Percentiles rank a stretch among this genome's conserved stretches.
These are phyloP conservation scores for Brachionus rotundiformis DNA, from an alignment of 1,140 invertebrate species.

Conservation along the genomic window DNA sequence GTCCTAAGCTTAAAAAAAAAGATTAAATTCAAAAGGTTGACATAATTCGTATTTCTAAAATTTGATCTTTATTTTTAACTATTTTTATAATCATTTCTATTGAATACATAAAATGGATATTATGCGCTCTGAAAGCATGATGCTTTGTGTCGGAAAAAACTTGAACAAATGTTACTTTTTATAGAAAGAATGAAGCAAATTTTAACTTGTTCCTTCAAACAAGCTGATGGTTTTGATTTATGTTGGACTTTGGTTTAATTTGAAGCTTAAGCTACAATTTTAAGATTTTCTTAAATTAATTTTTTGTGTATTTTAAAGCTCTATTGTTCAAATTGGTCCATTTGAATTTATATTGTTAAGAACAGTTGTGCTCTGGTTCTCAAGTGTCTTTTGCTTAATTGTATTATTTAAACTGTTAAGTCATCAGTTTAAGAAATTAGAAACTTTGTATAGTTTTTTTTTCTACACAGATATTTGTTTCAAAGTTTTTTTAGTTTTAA, in stretches of 20 bases:
- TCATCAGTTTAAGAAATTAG: no score
- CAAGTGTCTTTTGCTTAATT: neutral
- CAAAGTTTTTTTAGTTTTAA: no score
- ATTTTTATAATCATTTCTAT: neutral
- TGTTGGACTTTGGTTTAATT: neutral
- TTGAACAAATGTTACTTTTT: neutral
- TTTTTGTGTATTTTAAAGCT: neutral
- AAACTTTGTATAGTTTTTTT: no score
- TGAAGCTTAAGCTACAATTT: neutral
- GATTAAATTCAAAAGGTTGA: neutral
- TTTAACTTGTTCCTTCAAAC: neutral
- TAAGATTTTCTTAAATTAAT: neutral
- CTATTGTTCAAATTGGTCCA: neutral
- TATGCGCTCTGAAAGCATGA: neutral
- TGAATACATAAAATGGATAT: neutral
- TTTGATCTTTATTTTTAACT: neutral
- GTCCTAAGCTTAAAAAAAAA: constrained; percentile 1
- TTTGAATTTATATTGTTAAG: neutral
- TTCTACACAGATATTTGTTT: no score
- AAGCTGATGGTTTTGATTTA: no score
- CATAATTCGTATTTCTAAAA: neutral
- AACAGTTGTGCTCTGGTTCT: neutral
- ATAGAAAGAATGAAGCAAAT: neutral
- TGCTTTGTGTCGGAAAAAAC: neutral
- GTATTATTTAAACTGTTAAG: no score